A percentile compares a stretch with the other conserved stretches of the same genome.
phyloP scores from a whole-genome alignment of 2,113 vertebrate genomes.

The Dermatemys mawii region DNA sequence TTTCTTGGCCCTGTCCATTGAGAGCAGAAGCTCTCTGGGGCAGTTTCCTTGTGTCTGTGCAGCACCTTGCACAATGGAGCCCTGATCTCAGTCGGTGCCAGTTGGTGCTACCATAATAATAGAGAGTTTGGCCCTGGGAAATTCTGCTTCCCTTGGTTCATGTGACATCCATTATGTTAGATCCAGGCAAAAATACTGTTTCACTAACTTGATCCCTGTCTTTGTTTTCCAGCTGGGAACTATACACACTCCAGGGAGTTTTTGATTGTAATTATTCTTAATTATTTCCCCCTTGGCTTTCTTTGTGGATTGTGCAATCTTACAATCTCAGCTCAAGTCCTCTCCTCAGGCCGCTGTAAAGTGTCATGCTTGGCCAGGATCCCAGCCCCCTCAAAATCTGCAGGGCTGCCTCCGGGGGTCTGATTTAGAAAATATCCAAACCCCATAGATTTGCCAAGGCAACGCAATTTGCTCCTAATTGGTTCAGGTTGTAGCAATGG shows the following conservation, averaged over 20 bases:
- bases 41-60: neutral
- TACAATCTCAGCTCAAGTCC: neutral
- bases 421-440: neutral
- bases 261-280: conserved; percentile 21
- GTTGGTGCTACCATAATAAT: neutral
- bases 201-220: neutral
- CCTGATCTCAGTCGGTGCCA: neutral
- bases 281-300: neutral
- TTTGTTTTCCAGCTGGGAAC: neutral
- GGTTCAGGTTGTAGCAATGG: neutral
- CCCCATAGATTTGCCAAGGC: neutral
- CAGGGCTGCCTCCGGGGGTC: neutral
- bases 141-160: neutral
- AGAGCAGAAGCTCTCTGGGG: too few species aligned
- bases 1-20: too few species aligned
- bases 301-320: neutral
- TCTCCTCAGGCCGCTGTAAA: neutral
- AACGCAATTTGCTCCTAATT: neutral
- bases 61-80: neutral
- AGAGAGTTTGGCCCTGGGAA: neutral
- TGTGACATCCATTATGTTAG: neutral
- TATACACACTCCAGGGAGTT: neutral
- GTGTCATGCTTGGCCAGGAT: neutral
- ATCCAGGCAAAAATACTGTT: too few species aligned
- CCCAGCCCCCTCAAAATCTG: neutral